Base-by-base conservation (phyloP, 1,140 invertebrate species). In the Achroia grisella region DNA sequence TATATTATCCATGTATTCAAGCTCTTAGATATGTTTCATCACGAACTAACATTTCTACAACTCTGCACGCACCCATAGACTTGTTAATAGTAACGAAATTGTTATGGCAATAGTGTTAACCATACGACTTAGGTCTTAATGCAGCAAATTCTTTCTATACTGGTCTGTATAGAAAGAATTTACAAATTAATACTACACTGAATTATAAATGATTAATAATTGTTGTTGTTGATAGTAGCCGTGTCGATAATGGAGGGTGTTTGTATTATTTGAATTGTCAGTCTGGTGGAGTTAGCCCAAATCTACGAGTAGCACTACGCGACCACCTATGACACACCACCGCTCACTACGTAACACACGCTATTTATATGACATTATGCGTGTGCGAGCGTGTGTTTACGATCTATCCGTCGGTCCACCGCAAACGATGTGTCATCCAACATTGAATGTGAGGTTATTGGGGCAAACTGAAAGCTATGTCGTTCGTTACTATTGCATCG, bases 391-490 rank as follows among this genome's bases (percentile, higher is more conserved):
- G 59, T 65, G 63, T 81, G 79, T 84, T 84, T 84, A 84, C 80
- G 78, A 81, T 75, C 55, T 52, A 81, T 75, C 55, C 53, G 68
- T 41, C 69, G 68, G 57, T 62, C 56, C 57, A 67, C 65, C 61
- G 61, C 76, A 68, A 66, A 56, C 66, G 72, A 75, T 81, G 79
- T 84, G 77, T 81, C 80, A 83, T 74, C 70, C 63, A 71, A 71
- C 64, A 67, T 72, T 71, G 62, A 74, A 71, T 72, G 62, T 71
- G 54, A 64, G 64, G 63, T 70, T 76, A 70, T 74, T 71, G 62
- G 57, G 56, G 67, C 61, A 61, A 73, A 65, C 68, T 61, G 55
- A 68, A 71, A 48, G 61, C 6, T 23, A 52, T 67, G 52, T 59
- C 53, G 52, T 57, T 44, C 60, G 45, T 33, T 40, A 31, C 35